Conservation (phyloP, 2,113 vertebrate genomes). For the Camarhynchus parvulus region DNA sequence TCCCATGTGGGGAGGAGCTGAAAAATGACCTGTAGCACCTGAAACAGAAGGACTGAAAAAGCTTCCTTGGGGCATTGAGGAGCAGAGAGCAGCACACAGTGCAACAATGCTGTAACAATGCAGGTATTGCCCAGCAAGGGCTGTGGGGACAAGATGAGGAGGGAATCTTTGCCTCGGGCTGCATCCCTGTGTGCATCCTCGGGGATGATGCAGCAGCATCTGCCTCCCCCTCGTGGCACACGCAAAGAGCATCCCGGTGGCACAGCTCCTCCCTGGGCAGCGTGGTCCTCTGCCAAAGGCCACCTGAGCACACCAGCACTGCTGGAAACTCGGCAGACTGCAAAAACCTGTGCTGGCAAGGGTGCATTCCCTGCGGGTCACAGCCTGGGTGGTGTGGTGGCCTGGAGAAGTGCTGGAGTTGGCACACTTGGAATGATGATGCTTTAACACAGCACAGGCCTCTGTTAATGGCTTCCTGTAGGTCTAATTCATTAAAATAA, state of each 20-base stretch:
- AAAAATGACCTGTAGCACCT: not conserved
- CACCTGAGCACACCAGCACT: not conserved
- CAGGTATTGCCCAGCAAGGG: not conserved
- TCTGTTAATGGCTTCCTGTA: not conserved
- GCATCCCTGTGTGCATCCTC: accelerated
- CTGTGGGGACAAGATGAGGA: accelerated
- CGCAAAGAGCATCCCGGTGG: not conserved
- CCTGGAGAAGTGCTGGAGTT: not conserved
- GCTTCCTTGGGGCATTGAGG: not conserved
- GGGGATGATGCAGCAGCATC: not conserved
- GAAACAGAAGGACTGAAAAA: not conserved
- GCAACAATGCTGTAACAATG: accelerated
- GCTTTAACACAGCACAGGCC: not conserved
- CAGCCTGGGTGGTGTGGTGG: accelerated
- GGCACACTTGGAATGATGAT: accelerated
- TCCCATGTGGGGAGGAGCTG: not conserved
- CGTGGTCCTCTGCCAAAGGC: not conserved
- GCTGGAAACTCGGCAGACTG: not conserved
- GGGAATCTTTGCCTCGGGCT: not conserved
- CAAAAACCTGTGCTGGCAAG: not conserved
- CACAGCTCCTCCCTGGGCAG: not conserved
- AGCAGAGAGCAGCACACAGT: not conserved
- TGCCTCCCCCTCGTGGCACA: slow-evolving; percentile 17
- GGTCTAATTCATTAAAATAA: not conserved
- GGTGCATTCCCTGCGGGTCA: accelerated